phyloP scores from a whole-genome alignment of 2,113 vertebrate genomes.

The Cinclus cinclus region DNA sequence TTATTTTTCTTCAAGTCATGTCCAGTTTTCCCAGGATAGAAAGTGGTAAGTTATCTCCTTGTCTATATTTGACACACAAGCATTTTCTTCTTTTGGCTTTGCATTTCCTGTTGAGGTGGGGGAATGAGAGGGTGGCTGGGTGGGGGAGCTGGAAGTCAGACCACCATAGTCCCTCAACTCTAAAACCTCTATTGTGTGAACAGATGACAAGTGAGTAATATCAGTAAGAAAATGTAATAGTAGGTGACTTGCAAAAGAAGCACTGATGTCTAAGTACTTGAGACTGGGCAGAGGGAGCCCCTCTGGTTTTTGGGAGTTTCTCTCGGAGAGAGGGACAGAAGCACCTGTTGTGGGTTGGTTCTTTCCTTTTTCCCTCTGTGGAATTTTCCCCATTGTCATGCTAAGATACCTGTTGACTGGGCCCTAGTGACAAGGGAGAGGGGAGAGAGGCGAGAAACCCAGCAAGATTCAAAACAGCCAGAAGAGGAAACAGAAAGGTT shows the following conservation, averaged over 20 bases:
- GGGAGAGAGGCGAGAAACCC: too few species aligned
- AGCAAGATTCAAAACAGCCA: too few species aligned
- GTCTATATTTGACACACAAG: not conserved
- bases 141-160: not conserved
- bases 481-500: too few species aligned
- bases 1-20: not conserved
- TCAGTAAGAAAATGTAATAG: not conserved
- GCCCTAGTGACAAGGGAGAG: too few species aligned
- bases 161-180: not conserved
- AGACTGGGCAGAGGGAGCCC: too few species aligned
- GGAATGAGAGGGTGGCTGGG: not conserved
- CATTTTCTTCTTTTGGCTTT: not conserved
- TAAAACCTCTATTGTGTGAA: not conserved
- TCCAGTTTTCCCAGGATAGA: not conserved
- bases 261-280: too few species aligned
- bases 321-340: too few species aligned
- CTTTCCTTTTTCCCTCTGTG: too few species aligned
- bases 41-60: not conserved
- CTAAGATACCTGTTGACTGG: too few species aligned
- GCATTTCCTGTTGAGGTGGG: not conserved
- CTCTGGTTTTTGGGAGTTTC: too few species aligned
- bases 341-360: too few species aligned
- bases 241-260: not conserved
- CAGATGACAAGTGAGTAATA: not conserved
- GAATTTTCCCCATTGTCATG: too few species aligned